Conservation (phyloP, 2,113 vertebrate genomes). For the Origma solitaria region DNA sequence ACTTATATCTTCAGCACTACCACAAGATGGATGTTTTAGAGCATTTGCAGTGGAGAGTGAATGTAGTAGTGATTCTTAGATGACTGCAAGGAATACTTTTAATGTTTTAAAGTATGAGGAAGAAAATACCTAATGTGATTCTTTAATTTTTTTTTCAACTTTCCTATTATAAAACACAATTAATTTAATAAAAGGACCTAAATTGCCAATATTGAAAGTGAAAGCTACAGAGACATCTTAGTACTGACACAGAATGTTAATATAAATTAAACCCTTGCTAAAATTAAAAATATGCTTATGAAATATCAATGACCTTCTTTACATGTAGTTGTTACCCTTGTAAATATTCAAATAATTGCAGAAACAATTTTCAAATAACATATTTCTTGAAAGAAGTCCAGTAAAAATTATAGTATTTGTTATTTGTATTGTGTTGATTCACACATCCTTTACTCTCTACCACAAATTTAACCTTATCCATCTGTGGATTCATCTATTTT, state of each 20-base stretch:
- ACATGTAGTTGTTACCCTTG: not conserved
- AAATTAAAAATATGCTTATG: not conserved
- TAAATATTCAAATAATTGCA: not conserved
- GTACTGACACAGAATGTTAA: not conserved
- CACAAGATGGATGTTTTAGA: slow-evolving; percentile 6
- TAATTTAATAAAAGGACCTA: not conserved
- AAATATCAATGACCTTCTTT: not conserved
- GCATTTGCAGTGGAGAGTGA: not conserved
- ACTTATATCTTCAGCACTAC: not conserved
- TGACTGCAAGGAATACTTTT: not conserved
- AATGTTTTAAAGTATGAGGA: not conserved
- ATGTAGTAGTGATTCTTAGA: not conserved
- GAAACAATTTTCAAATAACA: not conserved
- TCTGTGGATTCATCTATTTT: not conserved
- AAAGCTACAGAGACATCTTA: not conserved
- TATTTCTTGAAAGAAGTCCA: not conserved
- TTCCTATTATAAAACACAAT: not conserved
- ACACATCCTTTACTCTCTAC: not conserved
- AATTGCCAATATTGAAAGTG: not conserved
- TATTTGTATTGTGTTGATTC: not conserved
- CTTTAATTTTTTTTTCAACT: not conserved
- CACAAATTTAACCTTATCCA: not conserved
- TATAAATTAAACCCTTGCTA: not conserved
- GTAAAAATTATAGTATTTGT: not conserved
- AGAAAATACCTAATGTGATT: not conserved